Evolutionary conservation across 2,797 vertebrate genomes (phyloP).

Genomic region (Anguilla megastoma): DNA sequence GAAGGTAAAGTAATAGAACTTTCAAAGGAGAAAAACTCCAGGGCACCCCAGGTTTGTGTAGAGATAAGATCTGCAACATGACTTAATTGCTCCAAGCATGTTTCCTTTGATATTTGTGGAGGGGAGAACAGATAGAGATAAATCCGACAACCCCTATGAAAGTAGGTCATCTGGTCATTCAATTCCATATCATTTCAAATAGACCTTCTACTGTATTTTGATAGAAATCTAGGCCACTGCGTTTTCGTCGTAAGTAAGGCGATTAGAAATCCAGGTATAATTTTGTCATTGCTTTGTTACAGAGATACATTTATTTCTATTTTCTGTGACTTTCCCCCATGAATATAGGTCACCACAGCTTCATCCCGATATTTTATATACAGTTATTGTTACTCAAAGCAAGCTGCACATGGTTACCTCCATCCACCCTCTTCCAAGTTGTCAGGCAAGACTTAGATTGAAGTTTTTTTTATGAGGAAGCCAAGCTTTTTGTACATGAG

Average conservation of each 20-base stretch:
- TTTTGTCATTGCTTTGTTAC: neutral
- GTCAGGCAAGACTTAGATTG: neutral
- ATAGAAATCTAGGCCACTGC: too few species aligned
- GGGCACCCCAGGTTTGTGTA: too few species aligned
- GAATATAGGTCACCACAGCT: neutral
- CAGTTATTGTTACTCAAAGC: neutral
- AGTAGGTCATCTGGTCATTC: conserved; percentile 2
- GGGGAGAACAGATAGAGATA: too few species aligned
- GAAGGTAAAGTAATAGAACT: too few species aligned
- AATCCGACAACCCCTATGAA: neutral
- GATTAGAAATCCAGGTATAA: neutral
- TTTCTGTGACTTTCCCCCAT: neutral
- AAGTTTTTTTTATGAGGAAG: neutral
- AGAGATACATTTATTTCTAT: neutral
- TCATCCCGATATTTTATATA: neutral
- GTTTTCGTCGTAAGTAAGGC: neutral
- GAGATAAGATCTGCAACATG: too few species aligned
- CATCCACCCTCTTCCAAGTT: neutral
- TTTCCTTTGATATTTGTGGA: too few species aligned
- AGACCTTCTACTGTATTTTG: neutral
- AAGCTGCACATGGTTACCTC: neutral
- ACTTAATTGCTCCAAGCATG: too few species aligned
- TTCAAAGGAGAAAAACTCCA: too few species aligned
- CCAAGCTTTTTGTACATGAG: neutral
- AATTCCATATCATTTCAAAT: neutral